Evolutionary conservation across 2,113 vertebrate genomes (phyloP).

Genomic region (Leptobrachium leishanense): DNA sequence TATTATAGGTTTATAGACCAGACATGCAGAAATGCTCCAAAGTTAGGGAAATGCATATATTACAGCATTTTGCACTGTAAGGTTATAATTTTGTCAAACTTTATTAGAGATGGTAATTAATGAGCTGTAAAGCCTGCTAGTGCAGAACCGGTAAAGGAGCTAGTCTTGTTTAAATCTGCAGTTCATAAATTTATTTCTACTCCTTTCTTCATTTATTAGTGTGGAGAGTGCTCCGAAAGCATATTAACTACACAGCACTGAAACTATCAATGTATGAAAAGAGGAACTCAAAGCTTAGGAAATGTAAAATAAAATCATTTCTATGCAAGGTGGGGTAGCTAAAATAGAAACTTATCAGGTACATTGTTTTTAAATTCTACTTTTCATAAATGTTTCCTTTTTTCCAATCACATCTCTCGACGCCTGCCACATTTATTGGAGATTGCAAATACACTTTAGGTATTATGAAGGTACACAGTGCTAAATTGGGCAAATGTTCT

Average conservation of each 20-base stretch:
- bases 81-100: slow-evolving; percentile 87
- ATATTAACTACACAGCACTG: slow-evolving; percentile 51
- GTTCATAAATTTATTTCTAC: slow-evolving; percentile 72
- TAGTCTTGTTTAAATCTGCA: slow-evolving; percentile 73
- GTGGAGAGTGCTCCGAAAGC: slow-evolving; percentile 61
- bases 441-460: not conserved
- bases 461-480: too few relatives aligned
- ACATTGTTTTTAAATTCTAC: not conserved
- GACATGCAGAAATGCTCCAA: slow-evolving; percentile 70
- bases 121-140: slow-evolving; percentile 83
- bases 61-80: slow-evolving; percentile 80
- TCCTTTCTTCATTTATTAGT: slow-evolving; percentile 72
- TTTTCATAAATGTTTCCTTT: not conserved
- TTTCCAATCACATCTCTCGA: not conserved
- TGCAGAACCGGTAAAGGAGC: slow-evolving; percentile 76
- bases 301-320: slow-evolving; percentile 8
- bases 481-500: too few relatives aligned
- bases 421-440: not conserved
- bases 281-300: slow-evolving; percentile 26
- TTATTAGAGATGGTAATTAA: slow-evolving; percentile 85
- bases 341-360: not conserved
- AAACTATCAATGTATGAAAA: slow-evolving; percentile 46
- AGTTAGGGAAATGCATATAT: slow-evolving; percentile 82
- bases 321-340: not conserved
- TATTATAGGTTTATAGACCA: slow-evolving; percentile 71